A percentile compares a stretch with the other conserved stretches of the same genome.
Evolutionary conservation across 2,113 vertebrate genomes (phyloP).

Genomic region (Gallinago jamesoni): DNA sequence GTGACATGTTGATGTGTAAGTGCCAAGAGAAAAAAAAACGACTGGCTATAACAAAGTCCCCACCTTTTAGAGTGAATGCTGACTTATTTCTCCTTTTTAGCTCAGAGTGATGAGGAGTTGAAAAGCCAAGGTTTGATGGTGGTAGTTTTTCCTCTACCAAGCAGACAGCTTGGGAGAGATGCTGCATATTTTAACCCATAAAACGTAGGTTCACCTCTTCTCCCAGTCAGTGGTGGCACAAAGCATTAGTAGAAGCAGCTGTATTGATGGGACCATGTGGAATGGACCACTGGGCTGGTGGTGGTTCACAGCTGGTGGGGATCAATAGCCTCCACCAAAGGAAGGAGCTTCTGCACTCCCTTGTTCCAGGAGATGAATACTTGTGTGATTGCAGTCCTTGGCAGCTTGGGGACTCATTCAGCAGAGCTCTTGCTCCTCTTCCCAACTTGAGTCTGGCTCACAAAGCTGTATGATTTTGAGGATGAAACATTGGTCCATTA

Average conservation of each 20-base stretch:
- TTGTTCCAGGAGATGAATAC: background rate
- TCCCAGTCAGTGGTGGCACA: background rate
- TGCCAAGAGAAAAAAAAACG: background rate
- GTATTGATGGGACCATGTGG: background rate
- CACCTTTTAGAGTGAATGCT: background rate
- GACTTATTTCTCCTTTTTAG: background rate
- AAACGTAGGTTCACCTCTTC: background rate
- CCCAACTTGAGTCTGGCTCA: background rate
- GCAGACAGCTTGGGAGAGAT: background rate
- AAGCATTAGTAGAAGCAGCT: background rate
- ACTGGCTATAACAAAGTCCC: background rate
- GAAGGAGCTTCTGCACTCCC: background rate
- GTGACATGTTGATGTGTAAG: background rate
- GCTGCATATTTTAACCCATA: background rate
- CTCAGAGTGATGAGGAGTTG: accelerated
- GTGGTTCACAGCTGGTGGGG: background rate
- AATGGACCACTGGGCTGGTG: background rate
- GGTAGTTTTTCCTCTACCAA: background rate
- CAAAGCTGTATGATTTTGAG: background rate
- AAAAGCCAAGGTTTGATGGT: background rate
- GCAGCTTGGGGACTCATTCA: background rate
- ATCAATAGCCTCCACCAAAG: background rate
- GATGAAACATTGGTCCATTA: background rate
- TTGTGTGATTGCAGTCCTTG: background rate
- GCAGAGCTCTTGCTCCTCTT: background rate